phyloP scores from a whole-genome alignment of 64 coral and sea anemone species.

The Stichodactyla mertensii region DNA sequence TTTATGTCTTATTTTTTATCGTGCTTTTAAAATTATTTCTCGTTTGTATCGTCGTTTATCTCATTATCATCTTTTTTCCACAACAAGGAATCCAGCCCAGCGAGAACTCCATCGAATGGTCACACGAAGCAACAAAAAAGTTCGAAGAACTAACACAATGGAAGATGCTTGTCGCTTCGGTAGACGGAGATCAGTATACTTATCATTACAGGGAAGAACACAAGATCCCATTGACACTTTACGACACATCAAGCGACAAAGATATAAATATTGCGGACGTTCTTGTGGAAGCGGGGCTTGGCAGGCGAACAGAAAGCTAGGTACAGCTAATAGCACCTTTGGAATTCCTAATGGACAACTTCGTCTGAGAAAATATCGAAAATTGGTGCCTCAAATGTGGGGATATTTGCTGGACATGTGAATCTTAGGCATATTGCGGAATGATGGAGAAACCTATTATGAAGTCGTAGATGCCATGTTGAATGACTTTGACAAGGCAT shows the following conservation, averaged over 20 bases:
- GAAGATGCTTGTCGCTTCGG: slow-evolving; percentile 39
- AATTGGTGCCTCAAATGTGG: no score
- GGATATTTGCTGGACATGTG: no score
- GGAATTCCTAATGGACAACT: no score
- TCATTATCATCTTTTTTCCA: background rate
- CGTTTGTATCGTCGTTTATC: background rate
- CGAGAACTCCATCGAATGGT: slow-evolving; percentile 25
- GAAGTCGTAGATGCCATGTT: no score
- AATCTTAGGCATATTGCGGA: no score
- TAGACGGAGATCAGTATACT: slow-evolving; percentile 8
- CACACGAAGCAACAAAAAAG: slow-evolving; percentile 22
- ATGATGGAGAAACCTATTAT: no score
- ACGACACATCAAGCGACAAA: slow-evolving; percentile 41
- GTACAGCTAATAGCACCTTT: background rate
- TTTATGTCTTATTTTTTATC: background rate
- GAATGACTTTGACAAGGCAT: no score
- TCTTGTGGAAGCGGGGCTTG: slow-evolving; percentile 20
- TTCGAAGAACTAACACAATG: slow-evolving; percentile 24
- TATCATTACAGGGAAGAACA: slow-evolving; percentile 17
- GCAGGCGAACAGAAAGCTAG: background rate
- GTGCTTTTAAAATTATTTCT: background rate
- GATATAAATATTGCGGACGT: slow-evolving; percentile 39
- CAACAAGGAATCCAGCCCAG: slow-evolving; percentile 35
- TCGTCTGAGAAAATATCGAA: no score
- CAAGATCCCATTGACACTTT: slow-evolving; percentile 37